Percentiles rank a stretch among this genome's conserved stretches.
These are phyloP conservation scores for Drosophila prostipennis DNA, from an alignment of 2,888 invertebrate genomes.

Conservation along the genomic window DNA sequence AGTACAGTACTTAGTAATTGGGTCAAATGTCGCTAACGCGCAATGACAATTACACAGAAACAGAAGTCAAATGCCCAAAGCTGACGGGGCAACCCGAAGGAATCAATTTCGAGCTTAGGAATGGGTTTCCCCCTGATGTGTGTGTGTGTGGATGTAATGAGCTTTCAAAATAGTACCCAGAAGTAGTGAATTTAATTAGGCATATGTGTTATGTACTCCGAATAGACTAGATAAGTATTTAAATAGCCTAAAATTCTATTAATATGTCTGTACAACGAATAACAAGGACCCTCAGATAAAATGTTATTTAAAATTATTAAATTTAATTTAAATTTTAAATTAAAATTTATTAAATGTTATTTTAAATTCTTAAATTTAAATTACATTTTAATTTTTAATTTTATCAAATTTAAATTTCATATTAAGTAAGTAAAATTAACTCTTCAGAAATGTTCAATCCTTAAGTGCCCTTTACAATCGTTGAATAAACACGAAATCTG, in stretches of 20 bases:
- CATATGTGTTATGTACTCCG: neutral
- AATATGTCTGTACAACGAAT: too few relatives aligned
- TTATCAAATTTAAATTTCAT: too few relatives aligned
- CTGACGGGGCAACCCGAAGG: slow-evolving; percentile 17
- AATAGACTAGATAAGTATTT: too few relatives aligned
- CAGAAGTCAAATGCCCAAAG: slow-evolving; percentile 15
- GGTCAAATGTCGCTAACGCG: slow-evolving; percentile 34
- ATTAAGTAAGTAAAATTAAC: too few relatives aligned
- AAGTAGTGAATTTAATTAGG: neutral
- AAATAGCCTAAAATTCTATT: too few relatives aligned
- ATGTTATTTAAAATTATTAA: too few relatives aligned
- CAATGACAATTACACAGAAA: slow-evolving; percentile 16
- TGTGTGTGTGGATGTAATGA: neutral
- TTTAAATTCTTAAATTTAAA: too few relatives aligned
- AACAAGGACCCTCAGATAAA: too few relatives aligned
- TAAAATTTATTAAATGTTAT: too few relatives aligned
- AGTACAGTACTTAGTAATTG: slow-evolving; percentile 31
- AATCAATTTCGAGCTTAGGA: slow-evolving; percentile 10
- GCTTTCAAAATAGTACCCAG: neutral
- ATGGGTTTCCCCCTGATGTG: neutral
- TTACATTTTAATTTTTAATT: too few relatives aligned
- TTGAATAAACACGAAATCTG: slow-evolving; percentile 18
- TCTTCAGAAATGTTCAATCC: neutral
- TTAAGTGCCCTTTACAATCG: neutral
- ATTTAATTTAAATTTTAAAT: too few relatives aligned